Evolutionary conservation across 1,140 invertebrate genomes (phyloP).

Genomic region (honey bee (Apis mellifera)): DNA sequence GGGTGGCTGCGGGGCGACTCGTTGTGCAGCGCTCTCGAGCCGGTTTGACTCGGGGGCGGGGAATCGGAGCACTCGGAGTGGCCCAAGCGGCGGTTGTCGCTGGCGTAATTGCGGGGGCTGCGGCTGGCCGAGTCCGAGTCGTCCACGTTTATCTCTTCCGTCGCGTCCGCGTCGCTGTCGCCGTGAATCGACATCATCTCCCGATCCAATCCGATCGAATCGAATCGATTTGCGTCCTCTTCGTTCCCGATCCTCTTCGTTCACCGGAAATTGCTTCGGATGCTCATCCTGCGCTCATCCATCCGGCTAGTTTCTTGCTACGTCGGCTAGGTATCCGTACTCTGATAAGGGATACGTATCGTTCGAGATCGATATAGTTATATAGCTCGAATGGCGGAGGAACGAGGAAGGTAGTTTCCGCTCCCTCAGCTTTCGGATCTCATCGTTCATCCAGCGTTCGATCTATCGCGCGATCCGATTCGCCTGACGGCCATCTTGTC

Average conservation of each 20-base stretch:
- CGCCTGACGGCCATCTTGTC: conserved; percentile 30
- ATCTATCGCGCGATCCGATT: not conserved
- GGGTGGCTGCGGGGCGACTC: conserved; percentile 77
- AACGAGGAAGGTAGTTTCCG: no score
- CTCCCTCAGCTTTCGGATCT: no score
- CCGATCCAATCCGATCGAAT: no score
- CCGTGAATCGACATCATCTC: conserved; percentile 76
- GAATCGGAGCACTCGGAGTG: conserved; percentile 75
- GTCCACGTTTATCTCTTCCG: conserved; percentile 80
- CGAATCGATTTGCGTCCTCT: not conserved
- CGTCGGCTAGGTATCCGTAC: no score
- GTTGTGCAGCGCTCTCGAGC: conserved; percentile 67
- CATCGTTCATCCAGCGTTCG: conserved; percentile 4
- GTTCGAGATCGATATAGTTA: no score
- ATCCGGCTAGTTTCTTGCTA: no score
- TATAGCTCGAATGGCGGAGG: no score
- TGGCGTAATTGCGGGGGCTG: conserved; percentile 70
- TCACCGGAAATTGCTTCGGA: not conserved
- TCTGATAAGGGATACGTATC: no score
- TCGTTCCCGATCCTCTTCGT: accelerated
- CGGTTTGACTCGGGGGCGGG: conserved; percentile 61
- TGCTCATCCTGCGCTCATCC: conserved; percentile 15
- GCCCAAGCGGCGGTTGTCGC: conserved; percentile 47
- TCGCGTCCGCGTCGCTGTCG: conserved; percentile 75
- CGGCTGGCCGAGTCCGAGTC: conserved; percentile 77